A percentile compares a stretch with the other conserved stretches of the same genome.
Evolutionary conservation across 2,888 invertebrate genomes (phyloP).

Genomic region (Troglohyphantes excavatus): DNA sequence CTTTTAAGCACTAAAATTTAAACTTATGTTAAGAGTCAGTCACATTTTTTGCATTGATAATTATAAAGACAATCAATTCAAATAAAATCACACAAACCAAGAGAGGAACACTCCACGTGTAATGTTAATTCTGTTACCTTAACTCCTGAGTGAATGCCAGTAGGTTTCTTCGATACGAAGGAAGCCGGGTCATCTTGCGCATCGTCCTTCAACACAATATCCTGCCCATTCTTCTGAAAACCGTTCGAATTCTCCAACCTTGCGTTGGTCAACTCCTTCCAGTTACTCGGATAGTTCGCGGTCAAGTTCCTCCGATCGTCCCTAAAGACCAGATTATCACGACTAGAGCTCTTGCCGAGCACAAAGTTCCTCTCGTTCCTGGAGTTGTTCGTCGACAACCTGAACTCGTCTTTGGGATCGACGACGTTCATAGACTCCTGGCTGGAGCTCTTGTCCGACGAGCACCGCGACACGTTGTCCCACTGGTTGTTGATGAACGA

Average conservation of each 20-base stretch:
- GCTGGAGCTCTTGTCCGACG: constrained; percentile 65
- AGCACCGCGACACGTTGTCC: constrained; percentile 72
- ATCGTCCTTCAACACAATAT: constrained; percentile 48
- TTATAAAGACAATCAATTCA: no score
- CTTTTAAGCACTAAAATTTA: no score
- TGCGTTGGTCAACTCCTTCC: constrained; percentile 60
- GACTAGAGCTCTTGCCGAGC: constrained; percentile 57
- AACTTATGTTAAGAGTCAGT: no score
- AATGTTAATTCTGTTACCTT: constrained; percentile 72
- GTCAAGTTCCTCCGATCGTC: constrained; percentile 54
- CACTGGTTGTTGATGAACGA: constrained; percentile 64
- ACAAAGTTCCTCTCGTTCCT: constrained; percentile 59
- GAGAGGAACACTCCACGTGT: no score
- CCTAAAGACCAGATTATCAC: constrained; percentile 60
- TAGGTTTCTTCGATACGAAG: constrained; percentile 63
- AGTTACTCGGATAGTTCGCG: constrained; percentile 62
- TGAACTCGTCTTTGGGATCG: constrained; percentile 43
- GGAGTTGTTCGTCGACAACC: constrained; percentile 23
- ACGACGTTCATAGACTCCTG: constrained; percentile 76
- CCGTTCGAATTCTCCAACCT: constrained; percentile 55
- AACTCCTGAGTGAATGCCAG: constrained; percentile 65
- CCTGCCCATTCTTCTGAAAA: constrained; percentile 52
- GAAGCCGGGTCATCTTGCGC: constrained; percentile 41
- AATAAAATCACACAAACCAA: no score
- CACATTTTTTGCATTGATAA: no score